Percentiles rank a stretch among this genome's conserved stretches.
Conservation (phyloP, 2,888 invertebrate genomes). For the Amblyjoppa fuscipennis region DNA sequence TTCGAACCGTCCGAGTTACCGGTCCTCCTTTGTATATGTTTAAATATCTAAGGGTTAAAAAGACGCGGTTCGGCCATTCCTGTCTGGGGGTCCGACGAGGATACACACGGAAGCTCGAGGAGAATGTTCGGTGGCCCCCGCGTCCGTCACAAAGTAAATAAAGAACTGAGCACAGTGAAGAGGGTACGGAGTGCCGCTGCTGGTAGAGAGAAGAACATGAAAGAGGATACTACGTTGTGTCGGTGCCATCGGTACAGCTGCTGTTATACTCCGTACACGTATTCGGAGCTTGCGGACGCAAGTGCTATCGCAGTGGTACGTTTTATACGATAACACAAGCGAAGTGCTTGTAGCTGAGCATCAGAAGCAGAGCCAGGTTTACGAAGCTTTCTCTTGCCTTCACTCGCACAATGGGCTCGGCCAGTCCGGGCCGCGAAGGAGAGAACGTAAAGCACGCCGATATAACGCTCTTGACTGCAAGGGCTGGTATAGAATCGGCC, state of each 20-base stretch:
- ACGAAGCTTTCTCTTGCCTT: conserved; percentile 52
- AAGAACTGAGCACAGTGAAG: conserved; percentile 6
- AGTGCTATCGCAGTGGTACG: conserved; percentile 12
- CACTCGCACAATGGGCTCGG: conserved; percentile 54
- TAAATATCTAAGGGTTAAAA: conserved; percentile 8
- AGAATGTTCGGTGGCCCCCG: neutral
- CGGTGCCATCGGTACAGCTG: conserved; percentile 3
- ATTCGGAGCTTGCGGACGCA: conserved; percentile 12
- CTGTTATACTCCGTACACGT: neutral
- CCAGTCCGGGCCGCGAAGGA: conserved; percentile 3
- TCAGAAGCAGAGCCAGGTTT: conserved; percentile 47
- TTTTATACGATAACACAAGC: conserved; percentile 4
- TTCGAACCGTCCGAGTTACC: neutral
- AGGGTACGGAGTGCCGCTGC: neutral
- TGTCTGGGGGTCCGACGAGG: neutral
- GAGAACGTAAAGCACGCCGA: conserved; percentile 49
- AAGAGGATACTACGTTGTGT: conserved; percentile 18
- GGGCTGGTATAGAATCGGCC: conserved; percentile 5
- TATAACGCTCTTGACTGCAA: conserved; percentile 49
- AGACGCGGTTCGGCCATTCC: neutral
- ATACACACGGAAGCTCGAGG: neutral
- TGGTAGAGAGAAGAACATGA: conserved; percentile 25
- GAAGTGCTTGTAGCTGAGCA: conserved; percentile 23
- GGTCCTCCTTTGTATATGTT: neutral
- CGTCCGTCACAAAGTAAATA: conserved; percentile 44